phyloP scores from a whole-genome alignment of 2,797 vertebrate genomes.

The Coendou prehensilis region DNA sequence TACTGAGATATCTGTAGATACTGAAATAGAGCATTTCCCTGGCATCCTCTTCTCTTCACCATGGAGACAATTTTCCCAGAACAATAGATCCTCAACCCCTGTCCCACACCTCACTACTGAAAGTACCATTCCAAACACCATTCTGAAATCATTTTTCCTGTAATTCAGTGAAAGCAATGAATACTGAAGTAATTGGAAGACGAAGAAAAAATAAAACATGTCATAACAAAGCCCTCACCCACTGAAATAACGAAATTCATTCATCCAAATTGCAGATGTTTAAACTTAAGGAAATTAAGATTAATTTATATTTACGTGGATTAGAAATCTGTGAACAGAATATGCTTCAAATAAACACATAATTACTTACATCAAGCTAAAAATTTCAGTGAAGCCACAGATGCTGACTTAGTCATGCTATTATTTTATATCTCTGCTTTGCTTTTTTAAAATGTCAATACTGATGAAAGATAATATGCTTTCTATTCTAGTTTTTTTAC shows the following conservation, averaged over 20 bases:
- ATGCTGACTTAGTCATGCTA: not conserved
- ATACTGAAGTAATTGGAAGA: not conserved
- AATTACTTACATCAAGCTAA: not conserved
- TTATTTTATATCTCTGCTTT: not conserved
- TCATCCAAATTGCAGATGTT: not conserved
- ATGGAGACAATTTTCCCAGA: not conserved
- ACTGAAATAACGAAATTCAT: not conserved
- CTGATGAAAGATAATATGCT: not conserved
- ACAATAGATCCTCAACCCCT: not conserved
- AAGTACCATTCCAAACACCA: not conserved
- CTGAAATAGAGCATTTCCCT: not conserved
- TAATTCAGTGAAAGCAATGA: not conserved
- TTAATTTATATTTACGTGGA: not conserved
- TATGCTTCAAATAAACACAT: not conserved
- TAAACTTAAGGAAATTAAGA: not conserved
- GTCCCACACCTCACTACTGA: not conserved
- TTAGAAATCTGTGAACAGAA: not conserved
- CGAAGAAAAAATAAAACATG: not conserved
- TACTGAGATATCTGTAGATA: not conserved
- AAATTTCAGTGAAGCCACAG: not conserved
- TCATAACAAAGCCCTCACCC: not conserved
- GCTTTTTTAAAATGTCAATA: not conserved
- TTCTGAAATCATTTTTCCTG: not conserved
- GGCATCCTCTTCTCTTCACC: not conserved
- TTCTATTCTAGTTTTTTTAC: not conserved